Evolutionary conservation across 2,113 vertebrate genomes (phyloP), one percentile per base, ranked within the genome.

Genomic region (Solea senegalensis): DNA sequence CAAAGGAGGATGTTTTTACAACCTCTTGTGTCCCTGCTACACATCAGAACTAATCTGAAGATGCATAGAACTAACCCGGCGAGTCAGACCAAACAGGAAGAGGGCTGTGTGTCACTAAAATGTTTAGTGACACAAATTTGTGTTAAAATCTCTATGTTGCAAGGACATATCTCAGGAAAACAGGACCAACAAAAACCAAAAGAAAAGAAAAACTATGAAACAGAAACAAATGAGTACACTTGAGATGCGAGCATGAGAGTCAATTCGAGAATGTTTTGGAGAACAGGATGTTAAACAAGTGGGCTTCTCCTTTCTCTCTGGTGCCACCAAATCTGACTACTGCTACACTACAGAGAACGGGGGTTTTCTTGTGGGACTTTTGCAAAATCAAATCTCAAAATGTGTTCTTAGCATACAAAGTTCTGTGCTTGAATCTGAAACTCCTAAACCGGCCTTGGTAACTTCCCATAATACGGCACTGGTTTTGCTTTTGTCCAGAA

Each of bases 1-100:
- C 71, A 54, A 44, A 75, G 68, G 71, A 48, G 88, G 82, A 88
- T 82, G 90, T 91, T 91, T 86, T 6, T 85, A 81, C 80, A 90
- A 88, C 80, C 80, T 63, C 63, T 77, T 82, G 79, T 86, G 66
- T 51, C 71, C 78, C 28, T 5, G 59, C 72, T 50, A 71, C 12
- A 60, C 48, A 73, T 63, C 34, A 78, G 72, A 88, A 82, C 83
- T 70, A 86, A 82, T 80, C 87, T 41, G 39, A 55, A 85, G 59
- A 86, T 58, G 62, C 49, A 65, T 45, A 64, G 60, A 79, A 86
- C 82, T 65, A 79, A 80, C 61, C 8, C 45, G 59, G 62, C 43
- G 21, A 21, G 21, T 45, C 45, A 74, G 75, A 65, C 9, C 69
- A 55, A 43, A 59, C 83, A 86, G 82, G 90, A 91, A 89, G 82